phyloP scores from a whole-genome alignment of 37 sponge, comb jelly and placozoan species.

The Aplysina aerophoba region DNA sequence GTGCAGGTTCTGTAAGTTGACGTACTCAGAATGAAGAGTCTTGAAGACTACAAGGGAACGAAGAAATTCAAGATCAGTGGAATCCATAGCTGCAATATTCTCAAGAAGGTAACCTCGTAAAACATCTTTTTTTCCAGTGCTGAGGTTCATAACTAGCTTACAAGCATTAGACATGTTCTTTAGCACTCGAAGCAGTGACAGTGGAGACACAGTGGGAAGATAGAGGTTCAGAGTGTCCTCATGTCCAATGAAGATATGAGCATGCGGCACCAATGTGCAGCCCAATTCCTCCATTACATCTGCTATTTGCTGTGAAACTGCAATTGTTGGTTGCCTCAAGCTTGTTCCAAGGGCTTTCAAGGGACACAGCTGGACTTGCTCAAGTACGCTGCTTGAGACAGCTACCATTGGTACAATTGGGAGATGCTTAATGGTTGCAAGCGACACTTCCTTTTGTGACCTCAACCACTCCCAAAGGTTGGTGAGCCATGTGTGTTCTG shows the following conservation, averaged over 20 bases:
- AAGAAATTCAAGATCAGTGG: no score
- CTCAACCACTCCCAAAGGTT: conserved; percentile 59
- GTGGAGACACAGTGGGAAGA: conserved; percentile 5
- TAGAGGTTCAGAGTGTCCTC: background rate
- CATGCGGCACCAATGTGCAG: background rate
- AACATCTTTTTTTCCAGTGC: no score
- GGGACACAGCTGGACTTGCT: no score
- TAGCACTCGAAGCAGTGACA: background rate
- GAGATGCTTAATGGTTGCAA: background rate
- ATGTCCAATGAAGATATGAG: background rate
- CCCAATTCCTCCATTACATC: background rate
- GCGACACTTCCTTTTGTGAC: background rate
- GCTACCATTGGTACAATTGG: conserved; percentile 22
- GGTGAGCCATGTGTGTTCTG: conserved; percentile 36
- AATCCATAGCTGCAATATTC: no score
- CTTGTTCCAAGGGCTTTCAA: no score
- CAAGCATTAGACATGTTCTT: no score
- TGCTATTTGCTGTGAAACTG: no score
- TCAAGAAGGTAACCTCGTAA: no score
- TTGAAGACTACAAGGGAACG: no score
- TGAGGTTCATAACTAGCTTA: no score
- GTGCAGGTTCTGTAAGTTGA: background rate
- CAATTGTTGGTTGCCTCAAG: no score
- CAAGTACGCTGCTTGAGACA: no score
- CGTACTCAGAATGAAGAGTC: background rate